Percentiles rank a stretch among this genome's conserved stretches.
Conservation (phyloP, 2,113 vertebrate genomes). For the Xiphorhynchus elegans region DNA sequence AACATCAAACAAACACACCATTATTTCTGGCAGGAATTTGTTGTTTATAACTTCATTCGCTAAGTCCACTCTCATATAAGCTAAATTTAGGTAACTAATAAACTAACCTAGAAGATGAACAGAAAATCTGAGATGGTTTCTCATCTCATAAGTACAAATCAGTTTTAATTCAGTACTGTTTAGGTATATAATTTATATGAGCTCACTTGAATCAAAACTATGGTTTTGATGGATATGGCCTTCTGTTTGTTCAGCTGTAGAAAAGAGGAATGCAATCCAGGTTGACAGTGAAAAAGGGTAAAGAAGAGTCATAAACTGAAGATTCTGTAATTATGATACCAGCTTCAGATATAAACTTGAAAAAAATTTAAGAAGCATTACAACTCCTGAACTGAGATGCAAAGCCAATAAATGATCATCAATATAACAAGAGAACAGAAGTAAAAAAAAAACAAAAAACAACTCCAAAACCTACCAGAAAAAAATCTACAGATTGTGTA, state of each 20-base stretch:
- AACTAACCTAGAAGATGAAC: neutral
- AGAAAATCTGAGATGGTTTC: neutral
- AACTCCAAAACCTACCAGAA: neutral
- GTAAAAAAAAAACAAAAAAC: neutral
- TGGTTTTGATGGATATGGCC: slow-evolving; percentile 39
- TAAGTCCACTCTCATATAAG: neutral
- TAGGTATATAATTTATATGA: neutral
- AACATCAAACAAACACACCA: neutral
- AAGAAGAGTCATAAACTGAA: neutral
- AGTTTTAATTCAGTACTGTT: neutral
- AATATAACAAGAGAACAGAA: slow-evolving; percentile 7
- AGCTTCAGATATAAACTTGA: neutral
- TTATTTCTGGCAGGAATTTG: neutral
- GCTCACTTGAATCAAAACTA: neutral
- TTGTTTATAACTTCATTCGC: neutral
- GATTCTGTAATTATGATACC: neutral
- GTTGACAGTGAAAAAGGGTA: neutral
- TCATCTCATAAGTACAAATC: neutral
- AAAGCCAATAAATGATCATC: slow-evolving; percentile 11
- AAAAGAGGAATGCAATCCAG: neutral
- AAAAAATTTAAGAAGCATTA: neutral
- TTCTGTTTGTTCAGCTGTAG: slow-evolving; percentile 59
- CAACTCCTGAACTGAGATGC: neutral
- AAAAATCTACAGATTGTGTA: slow-evolving; percentile 24
- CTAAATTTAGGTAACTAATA: neutral